phyloP scores from a whole-genome alignment of 2,113 vertebrate genomes.

The Puntigrus tetrazona region DNA sequence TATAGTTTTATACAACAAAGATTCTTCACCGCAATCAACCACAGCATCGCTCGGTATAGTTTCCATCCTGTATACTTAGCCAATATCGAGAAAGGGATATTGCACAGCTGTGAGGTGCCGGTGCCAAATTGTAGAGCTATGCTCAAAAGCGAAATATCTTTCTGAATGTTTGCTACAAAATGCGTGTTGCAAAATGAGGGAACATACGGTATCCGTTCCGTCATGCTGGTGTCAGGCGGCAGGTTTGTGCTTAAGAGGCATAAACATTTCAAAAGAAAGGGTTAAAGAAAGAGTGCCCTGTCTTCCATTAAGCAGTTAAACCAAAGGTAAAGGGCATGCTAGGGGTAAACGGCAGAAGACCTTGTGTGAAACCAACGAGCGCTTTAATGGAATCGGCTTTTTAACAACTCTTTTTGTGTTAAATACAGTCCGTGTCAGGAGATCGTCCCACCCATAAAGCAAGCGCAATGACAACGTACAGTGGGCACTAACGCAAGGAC shows the following conservation, averaged over 20 bases:
- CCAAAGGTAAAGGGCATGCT: slow-evolving; percentile 85
- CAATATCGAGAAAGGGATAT: slow-evolving; percentile 39
- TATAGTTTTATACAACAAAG: slow-evolving; percentile 23
- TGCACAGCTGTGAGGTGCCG: slow-evolving; percentile 5
- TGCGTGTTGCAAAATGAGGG: not conserved
- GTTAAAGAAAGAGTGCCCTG: slow-evolving; percentile 57
- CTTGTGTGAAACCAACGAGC: slow-evolving; percentile 84
- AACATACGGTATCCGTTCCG: not conserved
- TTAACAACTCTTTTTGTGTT: slow-evolving; percentile 98
- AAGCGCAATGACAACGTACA: slow-evolving; percentile 97
- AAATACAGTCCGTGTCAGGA: slow-evolving; percentile 98
- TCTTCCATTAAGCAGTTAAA: slow-evolving; percentile 90
- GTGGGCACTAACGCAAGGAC: slow-evolving; percentile 99
- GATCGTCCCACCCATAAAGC: slow-evolving; percentile 97
- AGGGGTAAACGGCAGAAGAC: slow-evolving; percentile 91
- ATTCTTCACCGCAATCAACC: slow-evolving; percentile 36
- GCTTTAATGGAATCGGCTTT: slow-evolving; percentile 94
- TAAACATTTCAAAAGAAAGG: slow-evolving; percentile 25
- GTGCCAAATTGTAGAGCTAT: not conserved
- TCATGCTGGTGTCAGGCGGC: not conserved
- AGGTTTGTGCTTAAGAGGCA: not conserved
- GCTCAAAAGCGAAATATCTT: slow-evolving; percentile 17
- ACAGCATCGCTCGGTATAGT: slow-evolving; percentile 17
- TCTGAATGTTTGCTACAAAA: slow-evolving; percentile 15
- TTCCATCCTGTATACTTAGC: slow-evolving; percentile 13